These are phyloP conservation scores for Eumerus sabulonum DNA, from an alignment of 2,888 invertebrate genomes.

Conservation along the genomic window DNA sequence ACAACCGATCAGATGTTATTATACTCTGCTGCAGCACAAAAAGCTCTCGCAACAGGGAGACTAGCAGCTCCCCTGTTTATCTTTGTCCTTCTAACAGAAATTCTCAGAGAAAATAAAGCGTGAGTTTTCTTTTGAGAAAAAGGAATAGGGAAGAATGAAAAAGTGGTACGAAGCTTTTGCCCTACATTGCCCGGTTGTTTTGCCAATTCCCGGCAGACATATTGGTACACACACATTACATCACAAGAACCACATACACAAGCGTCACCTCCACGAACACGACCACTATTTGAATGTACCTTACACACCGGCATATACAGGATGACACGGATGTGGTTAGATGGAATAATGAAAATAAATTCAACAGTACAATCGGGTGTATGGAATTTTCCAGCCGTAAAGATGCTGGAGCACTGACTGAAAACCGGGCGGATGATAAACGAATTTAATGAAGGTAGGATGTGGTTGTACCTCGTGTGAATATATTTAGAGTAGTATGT, in stretches of 20 bases:
- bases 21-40: constrained; percentile 45
- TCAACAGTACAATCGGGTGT: constrained; percentile 34
- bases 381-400: constrained; percentile 37
- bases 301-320: constrained; percentile 25
- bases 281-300: constrained; percentile 14
- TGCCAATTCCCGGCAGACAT: constrained; percentile 50
- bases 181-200: constrained; percentile 48
- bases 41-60: constrained; percentile 30
- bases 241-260: background rate
- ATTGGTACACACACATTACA: constrained; percentile 30
- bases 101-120: constrained; percentile 6
- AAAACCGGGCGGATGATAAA: background rate
- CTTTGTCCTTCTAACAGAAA: constrained; percentile 15
- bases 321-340: constrained; percentile 1
- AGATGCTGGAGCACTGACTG: constrained; percentile 35
- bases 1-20: constrained; percentile 48
- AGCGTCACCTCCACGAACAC: background rate
- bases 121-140: constrained; percentile 13
- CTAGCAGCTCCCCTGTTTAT: background rate
- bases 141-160: constrained; percentile 1
- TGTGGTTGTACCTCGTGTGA: constrained; percentile 18
- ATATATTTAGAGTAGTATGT: constrained; percentile 42
- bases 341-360: constrained; percentile 31
- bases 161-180: constrained; percentile 39
- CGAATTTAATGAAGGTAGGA: constrained; percentile 5